These are phyloP conservation scores for Crocallis elinguaria DNA, from an alignment of 2,888 invertebrate genomes.

Conservation along the genomic window DNA sequence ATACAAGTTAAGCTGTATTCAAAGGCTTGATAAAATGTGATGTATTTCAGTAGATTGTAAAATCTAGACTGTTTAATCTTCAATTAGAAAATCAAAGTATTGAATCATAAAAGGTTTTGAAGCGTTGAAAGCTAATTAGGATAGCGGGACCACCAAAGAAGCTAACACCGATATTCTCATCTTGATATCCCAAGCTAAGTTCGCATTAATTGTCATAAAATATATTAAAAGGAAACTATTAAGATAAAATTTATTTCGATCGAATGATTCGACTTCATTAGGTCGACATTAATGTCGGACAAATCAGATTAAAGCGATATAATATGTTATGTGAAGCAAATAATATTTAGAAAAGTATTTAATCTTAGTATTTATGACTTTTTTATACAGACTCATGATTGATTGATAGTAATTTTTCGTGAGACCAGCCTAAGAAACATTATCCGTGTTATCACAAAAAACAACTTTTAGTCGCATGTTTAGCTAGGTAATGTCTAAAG, in stretches of 20 bases:
- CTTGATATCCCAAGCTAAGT: constrained; percentile 46
- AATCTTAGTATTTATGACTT: no score
- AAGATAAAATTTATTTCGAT: constrained; percentile 41
- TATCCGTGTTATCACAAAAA: no score
- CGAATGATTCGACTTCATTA: constrained; percentile 37
- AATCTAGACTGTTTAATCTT: constrained; percentile 59
- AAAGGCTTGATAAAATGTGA: not conserved
- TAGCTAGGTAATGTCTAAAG: no score
- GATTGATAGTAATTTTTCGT: no score
- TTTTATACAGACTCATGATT: not conserved
- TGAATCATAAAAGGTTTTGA: constrained; percentile 54
- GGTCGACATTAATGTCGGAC: constrained; percentile 29
- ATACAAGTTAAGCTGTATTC: not conserved
- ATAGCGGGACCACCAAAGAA: constrained; percentile 70
- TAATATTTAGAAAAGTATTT: not conserved
- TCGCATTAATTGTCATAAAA: constrained; percentile 44
- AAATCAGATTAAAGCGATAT: constrained; percentile 21
- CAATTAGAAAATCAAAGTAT: constrained; percentile 34
- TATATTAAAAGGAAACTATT: constrained; percentile 47
- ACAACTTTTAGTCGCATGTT: no score
- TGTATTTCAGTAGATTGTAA: constrained; percentile 53
- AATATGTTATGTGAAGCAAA: constrained; percentile 16
- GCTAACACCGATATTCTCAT: constrained; percentile 43
- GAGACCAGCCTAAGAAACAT: no score
- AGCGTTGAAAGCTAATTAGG: constrained; percentile 69